phyloP scores from a whole-genome alignment of 2,113 vertebrate species.

The Girardinichthys multiradiatus region DNA sequence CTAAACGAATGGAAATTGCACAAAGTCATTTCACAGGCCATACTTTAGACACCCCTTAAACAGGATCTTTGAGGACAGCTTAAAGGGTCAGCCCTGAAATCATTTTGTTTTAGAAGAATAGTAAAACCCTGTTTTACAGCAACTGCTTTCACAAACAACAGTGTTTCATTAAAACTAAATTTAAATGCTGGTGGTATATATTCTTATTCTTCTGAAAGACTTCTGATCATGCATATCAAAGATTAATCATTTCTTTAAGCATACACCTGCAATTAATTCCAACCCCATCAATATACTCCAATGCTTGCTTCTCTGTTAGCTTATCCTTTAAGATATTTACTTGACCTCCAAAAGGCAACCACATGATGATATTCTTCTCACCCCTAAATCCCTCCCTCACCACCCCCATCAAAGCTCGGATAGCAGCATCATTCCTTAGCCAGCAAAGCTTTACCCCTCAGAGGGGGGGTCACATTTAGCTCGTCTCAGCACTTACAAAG shows the following conservation, averaged over 20 bases:
- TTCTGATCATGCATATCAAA: no score
- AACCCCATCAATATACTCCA: constrained; percentile 10
- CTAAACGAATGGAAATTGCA: no score
- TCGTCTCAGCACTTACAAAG: constrained; percentile 61
- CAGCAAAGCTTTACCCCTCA: constrained; percentile 46
- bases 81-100: no score
- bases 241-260: constrained; percentile 9
- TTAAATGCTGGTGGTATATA: no score
- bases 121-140: no score
- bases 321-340: constrained; percentile 60
- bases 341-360: constrained; percentile 65
- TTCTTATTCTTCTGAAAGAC: no score
- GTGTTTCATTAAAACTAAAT: no score
- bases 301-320: constrained; percentile 39
- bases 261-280: constrained; percentile 58
- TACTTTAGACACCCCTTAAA: no score
- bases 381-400: constrained; percentile 2
- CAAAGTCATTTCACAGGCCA: no score
- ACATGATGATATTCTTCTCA: constrained; percentile 46
- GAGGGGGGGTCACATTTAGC: constrained; percentile 65
- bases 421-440: constrained; percentile 51
- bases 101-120: no score
- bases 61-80: no score
- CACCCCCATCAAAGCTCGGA: constrained; percentile 31
- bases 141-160: no score